phyloP scores from a whole-genome alignment of 2,113 vertebrate species.

The Silurus meridionalis region DNA sequence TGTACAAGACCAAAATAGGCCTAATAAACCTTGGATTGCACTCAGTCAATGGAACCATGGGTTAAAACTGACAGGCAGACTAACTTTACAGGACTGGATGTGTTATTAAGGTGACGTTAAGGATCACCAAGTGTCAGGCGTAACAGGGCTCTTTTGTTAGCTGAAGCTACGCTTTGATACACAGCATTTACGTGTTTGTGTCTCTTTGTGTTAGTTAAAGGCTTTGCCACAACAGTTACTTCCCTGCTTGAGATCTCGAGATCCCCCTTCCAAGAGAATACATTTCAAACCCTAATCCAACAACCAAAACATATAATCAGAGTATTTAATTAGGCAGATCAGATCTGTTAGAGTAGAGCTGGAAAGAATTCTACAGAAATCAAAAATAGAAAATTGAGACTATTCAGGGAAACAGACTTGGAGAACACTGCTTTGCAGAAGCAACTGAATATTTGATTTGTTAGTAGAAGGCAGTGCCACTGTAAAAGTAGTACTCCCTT shows the following conservation, averaged over 20 bases:
- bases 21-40: neutral
- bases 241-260: neutral
- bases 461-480: too few relatives aligned
- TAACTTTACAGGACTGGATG: neutral
- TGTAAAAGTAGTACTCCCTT: too few relatives aligned
- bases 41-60: neutral
- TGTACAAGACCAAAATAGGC: neutral
- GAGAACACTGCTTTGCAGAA: neutral
- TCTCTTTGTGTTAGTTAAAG: neutral
- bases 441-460: neutral
- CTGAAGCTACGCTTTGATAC: neutral
- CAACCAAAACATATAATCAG: neutral
- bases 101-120: neutral
- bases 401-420: neutral
- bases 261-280: neutral
- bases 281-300: neutral
- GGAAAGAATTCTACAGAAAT: constrained; percentile 3
- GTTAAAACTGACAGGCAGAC: neutral
- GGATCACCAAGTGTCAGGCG: neutral
- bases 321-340: constrained; percentile 2
- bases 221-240: neutral
- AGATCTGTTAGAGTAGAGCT: neutral
- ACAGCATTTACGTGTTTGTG: neutral
- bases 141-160: neutral
- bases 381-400: too few relatives aligned